Evolutionary conservation across 1,140 invertebrate genomes (phyloP).

Genomic region (Nymphalis io): DNA sequence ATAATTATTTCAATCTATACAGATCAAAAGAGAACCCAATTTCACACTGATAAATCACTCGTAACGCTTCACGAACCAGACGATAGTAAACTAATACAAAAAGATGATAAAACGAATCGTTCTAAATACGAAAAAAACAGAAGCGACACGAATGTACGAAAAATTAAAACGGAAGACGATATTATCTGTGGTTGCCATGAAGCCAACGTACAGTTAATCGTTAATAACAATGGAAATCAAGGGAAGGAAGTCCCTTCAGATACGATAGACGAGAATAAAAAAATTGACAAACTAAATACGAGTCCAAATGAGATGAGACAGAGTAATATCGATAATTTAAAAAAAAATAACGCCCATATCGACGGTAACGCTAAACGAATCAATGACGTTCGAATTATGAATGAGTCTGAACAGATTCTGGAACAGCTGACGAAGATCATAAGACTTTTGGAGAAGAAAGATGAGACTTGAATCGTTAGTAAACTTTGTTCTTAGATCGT

Average conservation of each 20-base stretch:
- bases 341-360: too few species aligned
- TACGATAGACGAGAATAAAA: too few species aligned
- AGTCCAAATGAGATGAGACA: too few species aligned
- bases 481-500: not conserved
- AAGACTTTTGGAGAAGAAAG: conserved; percentile 57
- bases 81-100: not conserved
- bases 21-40: conserved; percentile 34
- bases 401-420: conserved; percentile 39
- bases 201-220: not conserved
- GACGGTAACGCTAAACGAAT: not conserved
- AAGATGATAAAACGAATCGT: not conserved
- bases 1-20: conserved; percentile 6
- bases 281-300: too few species aligned
- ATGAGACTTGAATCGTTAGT: conserved; percentile 49
- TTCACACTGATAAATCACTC: conserved; percentile 31
- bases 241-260: too few species aligned
- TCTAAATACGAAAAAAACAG: not conserved
- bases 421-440: conserved; percentile 54
- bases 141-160: not conserved
- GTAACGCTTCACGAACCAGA: conserved; percentile 29
- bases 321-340: too few species aligned
- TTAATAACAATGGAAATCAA: too few species aligned
- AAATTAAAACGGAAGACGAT: not conserved
- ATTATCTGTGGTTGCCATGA: not conserved
- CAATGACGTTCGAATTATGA: too few species aligned